These are phyloP conservation scores for Phengaris arion DNA, from an alignment of 2,888 invertebrate species.

Conservation along the genomic window DNA sequence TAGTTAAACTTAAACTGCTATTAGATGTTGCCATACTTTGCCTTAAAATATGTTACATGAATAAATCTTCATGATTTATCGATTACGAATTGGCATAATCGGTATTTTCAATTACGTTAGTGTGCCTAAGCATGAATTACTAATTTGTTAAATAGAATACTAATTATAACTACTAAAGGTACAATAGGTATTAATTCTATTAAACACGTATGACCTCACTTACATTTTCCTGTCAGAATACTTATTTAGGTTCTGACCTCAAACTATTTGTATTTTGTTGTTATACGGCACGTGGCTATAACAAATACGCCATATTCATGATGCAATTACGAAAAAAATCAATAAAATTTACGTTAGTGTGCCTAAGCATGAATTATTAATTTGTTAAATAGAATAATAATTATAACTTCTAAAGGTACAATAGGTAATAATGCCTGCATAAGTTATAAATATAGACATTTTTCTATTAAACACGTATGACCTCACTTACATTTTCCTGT, in stretches of 20 bases:
- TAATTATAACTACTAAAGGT: too few relatives aligned
- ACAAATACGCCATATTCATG: not conserved
- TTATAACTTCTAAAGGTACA: too few relatives aligned
- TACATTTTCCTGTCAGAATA: too few relatives aligned
- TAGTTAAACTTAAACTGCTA: not conserved
- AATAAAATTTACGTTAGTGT: conserved; percentile 45
- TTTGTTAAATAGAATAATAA: too few relatives aligned
- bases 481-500: too few relatives aligned
- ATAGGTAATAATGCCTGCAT: too few relatives aligned
- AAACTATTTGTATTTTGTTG: not conserved
- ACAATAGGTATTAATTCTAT: too few relatives aligned
- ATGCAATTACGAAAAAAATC: conserved; percentile 45
- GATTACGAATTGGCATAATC: not conserved
- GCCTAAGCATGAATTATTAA: too few relatives aligned
- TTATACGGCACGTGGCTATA: not conserved
- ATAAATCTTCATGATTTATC: conserved; percentile 15
- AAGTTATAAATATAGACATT: too few relatives aligned
- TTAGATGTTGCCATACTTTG: not conserved
- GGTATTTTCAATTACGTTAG: not conserved
- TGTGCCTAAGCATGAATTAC: not conserved
- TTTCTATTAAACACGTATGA: too few relatives aligned
- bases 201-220: too few relatives aligned
- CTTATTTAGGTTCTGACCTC: not conserved
- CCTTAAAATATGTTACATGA: not conserved
- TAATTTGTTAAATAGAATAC: too few relatives aligned